Evolutionary conservation across 1,140 invertebrate genomes (phyloP), one percentile per base, ranked within the genome.

Genomic region (Rhopalosiphum padi): DNA sequence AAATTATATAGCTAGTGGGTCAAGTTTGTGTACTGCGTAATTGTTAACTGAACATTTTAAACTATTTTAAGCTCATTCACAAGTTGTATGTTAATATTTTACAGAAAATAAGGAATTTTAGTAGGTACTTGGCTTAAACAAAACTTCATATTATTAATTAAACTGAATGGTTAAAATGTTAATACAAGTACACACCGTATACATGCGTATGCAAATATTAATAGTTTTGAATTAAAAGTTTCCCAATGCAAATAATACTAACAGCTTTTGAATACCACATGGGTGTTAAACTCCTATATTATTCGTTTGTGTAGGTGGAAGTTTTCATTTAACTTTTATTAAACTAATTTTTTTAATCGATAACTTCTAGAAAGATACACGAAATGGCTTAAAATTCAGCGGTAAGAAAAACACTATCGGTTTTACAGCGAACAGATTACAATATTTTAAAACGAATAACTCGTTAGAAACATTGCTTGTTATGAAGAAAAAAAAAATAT

Each of bases 81-180:
- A n/a, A 77, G 30, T 77, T 77, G 30, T 77, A 18, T 77, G 30
- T 77, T n/a, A 77, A 77, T 77, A 77, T 77, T 77, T 77, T n/a
- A 77, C 60, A n/a, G 60, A 77, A 77, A 77, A n/a, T 77, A 77
- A 77, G 60, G 30, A 77, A 77, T 77, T 77, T 77, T 18, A 77
- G n/a, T 77, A 68, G 60, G 60, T 68, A 68, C 60, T 68, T 77
- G 60, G 60, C n/a, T 77, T n/a, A n/a, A 77, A 77, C 60, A 18
- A 77, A 77, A 77, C 60, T 77, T 77, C 60, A 77, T 77, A 77
- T 77, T 77, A 77, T 77, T 77, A 77, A 77, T n/a, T n/a, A n/a
- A 77, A 77, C 60, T 77, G 30, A 77, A n/a, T 77, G 30, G 60
- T 77, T n/a, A n/a, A n/a, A 77, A 77, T 77, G 3, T 35, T 77